Evolutionary conservation across 2,888 invertebrate genomes (phyloP), one percentile per base, ranked within the genome.

Genomic region (Drosophila meridiana): DNA sequence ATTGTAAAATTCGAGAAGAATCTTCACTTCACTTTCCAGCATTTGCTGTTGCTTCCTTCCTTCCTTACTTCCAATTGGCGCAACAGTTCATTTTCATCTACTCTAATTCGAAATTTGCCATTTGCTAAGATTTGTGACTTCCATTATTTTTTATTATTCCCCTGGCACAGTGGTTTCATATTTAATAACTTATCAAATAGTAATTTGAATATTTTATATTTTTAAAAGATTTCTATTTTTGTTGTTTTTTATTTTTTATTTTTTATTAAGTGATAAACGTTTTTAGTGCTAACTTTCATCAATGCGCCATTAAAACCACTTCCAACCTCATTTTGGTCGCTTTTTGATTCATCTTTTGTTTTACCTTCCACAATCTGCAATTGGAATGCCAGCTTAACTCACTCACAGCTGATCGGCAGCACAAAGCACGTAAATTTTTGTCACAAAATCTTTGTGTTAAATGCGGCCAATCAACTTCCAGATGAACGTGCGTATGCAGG

Each of bases 391-490:
- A 30, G 56, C 30, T 65, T 13, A 26, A n/a, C 11, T 50, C 42
- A 42, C 30, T 48, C 47, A 42, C 47, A 42, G 13, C 11, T 43
- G 68, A 68, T 68, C 66, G 28, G 50, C 56, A 65, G 28, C 26
- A 47, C 48, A 14, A 34, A 42, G 56, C 50, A 57, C 50, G 42
- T 40, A 55, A 20, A 56, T 45, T 50, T 30, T 68, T 66, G 57
- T 57, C 36, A 50, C 26, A 40, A 34, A 34, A 69, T 69, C n/a
- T 53, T 52, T 56, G 40, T 61, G 34, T 59, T 58, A 68, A 73
- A 73, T 58, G 69, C 45, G 69, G 74, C 47, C 69, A 74, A 74
- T 74, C 64, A 74, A 69, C 74, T 69, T 66, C 28, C 42, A 68
- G 56, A 56, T 28, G 14, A 11, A 14, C 7, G 47, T 4, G 13